Percentiles rank a stretch among this genome's conserved stretches.
These are phyloP conservation scores for Gallinago undulata DNA, from an alignment of 2,113 vertebrate species.

Conservation along the genomic window DNA sequence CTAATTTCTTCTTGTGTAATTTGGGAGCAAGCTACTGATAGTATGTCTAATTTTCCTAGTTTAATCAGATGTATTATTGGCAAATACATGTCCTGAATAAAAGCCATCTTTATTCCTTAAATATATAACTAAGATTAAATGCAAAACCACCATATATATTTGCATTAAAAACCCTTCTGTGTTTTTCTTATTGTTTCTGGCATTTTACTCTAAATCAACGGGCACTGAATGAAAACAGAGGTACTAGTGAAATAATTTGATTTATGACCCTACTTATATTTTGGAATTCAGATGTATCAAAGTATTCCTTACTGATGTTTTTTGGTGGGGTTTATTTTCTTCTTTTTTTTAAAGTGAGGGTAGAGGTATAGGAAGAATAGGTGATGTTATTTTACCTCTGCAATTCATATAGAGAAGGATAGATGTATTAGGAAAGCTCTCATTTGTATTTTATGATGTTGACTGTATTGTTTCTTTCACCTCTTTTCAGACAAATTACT, in stretches of 20 bases:
- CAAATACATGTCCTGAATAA: constrained; percentile 68
- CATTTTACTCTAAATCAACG: constrained; percentile 40
- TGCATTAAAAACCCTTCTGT: constrained; percentile 22
- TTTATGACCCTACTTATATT: constrained; percentile 18
- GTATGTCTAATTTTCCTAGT: constrained; percentile 73
- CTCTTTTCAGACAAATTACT: neutral
- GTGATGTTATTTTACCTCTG: neutral
- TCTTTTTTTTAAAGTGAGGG: neutral
- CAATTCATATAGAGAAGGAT: neutral
- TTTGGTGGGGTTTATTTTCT: neutral
- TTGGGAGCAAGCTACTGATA: constrained; percentile 77
- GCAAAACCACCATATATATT: neutral
- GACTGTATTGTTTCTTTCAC: neutral
- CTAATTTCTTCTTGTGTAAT: constrained; percentile 80
- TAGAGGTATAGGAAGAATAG: neutral
- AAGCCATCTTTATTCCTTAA: constrained; percentile 60
- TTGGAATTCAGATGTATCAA: neutral
- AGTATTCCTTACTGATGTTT: neutral
- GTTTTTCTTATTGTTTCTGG: constrained; percentile 55
- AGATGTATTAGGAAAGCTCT: neutral
- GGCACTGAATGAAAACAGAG: constrained; percentile 47
- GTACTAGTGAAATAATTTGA: constrained; percentile 54
- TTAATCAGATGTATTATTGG: constrained; percentile 70
- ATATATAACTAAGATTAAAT: constrained; percentile 57
- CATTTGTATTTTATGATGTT: neutral